Percentiles rank a stretch among this genome's conserved stretches.
These are phyloP conservation scores for Danio choprae DNA, from an alignment of 2,797 vertebrate species.

Conservation along the genomic window DNA sequence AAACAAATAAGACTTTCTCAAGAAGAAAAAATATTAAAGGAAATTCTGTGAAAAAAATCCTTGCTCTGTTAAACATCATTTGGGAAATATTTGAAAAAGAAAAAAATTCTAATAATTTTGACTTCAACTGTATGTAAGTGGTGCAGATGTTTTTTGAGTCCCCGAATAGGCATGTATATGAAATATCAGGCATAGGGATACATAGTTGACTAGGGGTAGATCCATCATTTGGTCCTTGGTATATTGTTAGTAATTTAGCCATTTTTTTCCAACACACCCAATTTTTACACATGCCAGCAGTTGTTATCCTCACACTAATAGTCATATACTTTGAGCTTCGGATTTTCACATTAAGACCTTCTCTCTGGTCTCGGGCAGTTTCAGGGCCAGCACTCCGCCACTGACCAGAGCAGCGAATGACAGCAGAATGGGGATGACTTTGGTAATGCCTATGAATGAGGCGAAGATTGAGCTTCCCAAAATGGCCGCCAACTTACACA, in stretches of 20 bases:
- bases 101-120: too few species aligned
- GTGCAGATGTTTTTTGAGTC: conserved; percentile 7
- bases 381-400: conserved; percentile 90
- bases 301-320: neutral
- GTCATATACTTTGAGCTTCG: neutral
- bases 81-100: too few species aligned
- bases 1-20: too few species aligned
- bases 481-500: conserved; percentile 93
- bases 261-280: neutral
- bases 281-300: conserved; percentile 22
- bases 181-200: conserved; percentile 1
- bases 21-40: too few species aligned
- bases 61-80: too few species aligned
- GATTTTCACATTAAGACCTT: conserved; percentile 88
- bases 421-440: conserved; percentile 91
- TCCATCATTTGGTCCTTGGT: conserved; percentile 11
- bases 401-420: conserved; percentile 88
- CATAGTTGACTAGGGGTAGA: neutral
- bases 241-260: neutral
- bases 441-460: conserved; percentile 91
- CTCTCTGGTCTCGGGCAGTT: conserved; percentile 92
- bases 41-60: too few species aligned
- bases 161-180: neutral
- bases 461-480: conserved; percentile 94
- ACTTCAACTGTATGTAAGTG: neutral